Conservation (phyloP, 2,888 invertebrate genomes). For the Melipona beecheii region DNA sequence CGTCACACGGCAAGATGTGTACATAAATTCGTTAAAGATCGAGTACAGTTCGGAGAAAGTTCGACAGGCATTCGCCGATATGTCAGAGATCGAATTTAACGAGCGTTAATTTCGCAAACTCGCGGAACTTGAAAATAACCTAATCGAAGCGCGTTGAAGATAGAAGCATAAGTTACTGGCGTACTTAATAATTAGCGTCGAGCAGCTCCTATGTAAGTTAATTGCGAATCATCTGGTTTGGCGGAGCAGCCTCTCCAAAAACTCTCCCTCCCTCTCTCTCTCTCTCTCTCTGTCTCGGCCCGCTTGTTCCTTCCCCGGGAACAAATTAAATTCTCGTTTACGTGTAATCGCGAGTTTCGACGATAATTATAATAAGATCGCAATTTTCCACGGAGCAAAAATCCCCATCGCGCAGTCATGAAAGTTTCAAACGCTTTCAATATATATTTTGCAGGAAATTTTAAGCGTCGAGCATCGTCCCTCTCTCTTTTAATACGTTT, state of each 20-base stretch:
- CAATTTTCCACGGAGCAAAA: background rate
- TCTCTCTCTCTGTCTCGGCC: no score
- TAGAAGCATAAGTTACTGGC: slow-evolving; percentile 49
- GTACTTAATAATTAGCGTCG: slow-evolving; percentile 64
- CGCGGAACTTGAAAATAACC: background rate
- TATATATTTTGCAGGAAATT: no score
- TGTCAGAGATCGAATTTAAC: background rate
- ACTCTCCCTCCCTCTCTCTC: background rate
- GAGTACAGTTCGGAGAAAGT: background rate
- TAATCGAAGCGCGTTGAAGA: background rate
- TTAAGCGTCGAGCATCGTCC: no score
- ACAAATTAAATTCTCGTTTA: slow-evolving; percentile 5
- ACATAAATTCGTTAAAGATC: background rate
- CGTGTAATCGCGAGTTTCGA: background rate
- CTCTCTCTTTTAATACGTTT: no score
- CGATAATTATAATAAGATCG: background rate
- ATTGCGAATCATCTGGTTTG: slow-evolving; percentile 64
- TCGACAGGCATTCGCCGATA: background rate
- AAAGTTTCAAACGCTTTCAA: background rate
- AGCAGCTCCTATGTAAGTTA: slow-evolving; percentile 65
- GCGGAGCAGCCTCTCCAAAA: background rate
- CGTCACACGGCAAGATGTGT: no score
- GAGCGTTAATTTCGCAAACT: background rate
- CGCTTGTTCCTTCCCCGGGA: background rate
- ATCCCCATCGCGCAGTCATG: no score